Base-by-base conservation (phyloP, 2,888 invertebrate genomes). In the Mythimna loreyi region DNA sequence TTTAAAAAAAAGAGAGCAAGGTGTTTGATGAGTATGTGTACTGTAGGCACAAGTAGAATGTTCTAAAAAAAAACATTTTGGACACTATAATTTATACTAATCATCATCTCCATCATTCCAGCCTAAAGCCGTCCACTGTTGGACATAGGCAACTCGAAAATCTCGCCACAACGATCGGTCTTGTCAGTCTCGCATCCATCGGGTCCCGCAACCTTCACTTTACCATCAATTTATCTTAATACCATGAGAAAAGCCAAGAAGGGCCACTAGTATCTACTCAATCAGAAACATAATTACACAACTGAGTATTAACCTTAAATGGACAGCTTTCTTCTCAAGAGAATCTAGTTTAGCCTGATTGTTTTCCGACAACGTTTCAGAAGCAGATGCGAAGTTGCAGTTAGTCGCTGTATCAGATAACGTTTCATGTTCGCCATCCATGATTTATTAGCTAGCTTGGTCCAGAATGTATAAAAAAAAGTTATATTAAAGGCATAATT, bases 291-390 rank as follows among this genome's bases (percentile, higher is more conserved):
- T 19, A 6, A 43, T 67, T 13, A 33, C n/a, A 69, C 5, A 49
- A 43, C 40, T 28, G 23, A 67, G 5, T 36, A 36, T 43, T 49
- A n/a, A 93, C 95, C 95, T 93, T 79, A 96, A 84, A 81, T 96
- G 95, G 60, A 94, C 92, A 71, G 96, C 95, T 86, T 96, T 96
- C 86, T 95, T 96, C 78, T 95, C 95, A 72, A 95, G 86, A 28
- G 94, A 91, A 82, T 95, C 95, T 78, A 93, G 86, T 88, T 91
- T 95, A 40, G 92, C 92, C 87, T 94, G 94, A 83, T 91, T 91
- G 71, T 89, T 89, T 79, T 94, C 94, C 66, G 94, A 93, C 72
- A 90, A 70, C 43, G 92, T 91, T 84, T 94, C 94, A 66, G 94
- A 93, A 66, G 90, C 86, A 30, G 92, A 90, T 71, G 90, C 88